These are phyloP conservation scores for Euplexia lucipara DNA, from an alignment of 2,888 invertebrate genomes.

Conservation along the genomic window DNA sequence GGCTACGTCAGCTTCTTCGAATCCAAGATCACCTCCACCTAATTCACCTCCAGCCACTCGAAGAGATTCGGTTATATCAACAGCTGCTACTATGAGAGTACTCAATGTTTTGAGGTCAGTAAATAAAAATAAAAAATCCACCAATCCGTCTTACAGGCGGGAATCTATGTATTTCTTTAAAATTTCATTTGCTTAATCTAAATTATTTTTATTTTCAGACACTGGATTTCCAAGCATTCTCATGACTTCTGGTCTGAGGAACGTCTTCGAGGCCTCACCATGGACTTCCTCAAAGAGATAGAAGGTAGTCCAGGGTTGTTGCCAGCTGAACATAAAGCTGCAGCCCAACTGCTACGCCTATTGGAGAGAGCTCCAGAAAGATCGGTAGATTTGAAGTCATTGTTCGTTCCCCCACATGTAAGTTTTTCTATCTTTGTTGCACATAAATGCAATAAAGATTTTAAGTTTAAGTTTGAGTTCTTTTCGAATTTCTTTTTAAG, in stretches of 20 bases:
- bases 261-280: slow-evolving; percentile 94
- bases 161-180: no score
- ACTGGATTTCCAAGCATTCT: slow-evolving; percentile 98
- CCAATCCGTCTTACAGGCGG: no score
- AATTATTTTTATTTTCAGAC: slow-evolving; percentile 84
- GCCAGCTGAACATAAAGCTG: slow-evolving; percentile 97
- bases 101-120: slow-evolving; percentile 94
- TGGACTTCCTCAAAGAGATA: slow-evolving; percentile 97
- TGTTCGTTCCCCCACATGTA: slow-evolving; percentile 93
- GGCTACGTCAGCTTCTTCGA: slow-evolving; percentile 96
- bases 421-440: no score
- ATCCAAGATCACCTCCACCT: slow-evolving; percentile 93
- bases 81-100: slow-evolving; percentile 98
- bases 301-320: slow-evolving; percentile 95
- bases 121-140: no score
- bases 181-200: not conserved
- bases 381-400: slow-evolving; percentile 93
- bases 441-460: no score
- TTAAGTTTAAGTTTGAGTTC: no score
- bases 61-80: slow-evolving; percentile 95
- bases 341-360: slow-evolving; percentile 94
- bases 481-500: not conserved
- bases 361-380: slow-evolving; percentile 94
- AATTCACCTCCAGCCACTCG: slow-evolving; percentile 88
- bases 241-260: slow-evolving; percentile 96